Base-by-base conservation (phyloP, 2,113 vertebrate species). In the Bothrops jararaca region DNA sequence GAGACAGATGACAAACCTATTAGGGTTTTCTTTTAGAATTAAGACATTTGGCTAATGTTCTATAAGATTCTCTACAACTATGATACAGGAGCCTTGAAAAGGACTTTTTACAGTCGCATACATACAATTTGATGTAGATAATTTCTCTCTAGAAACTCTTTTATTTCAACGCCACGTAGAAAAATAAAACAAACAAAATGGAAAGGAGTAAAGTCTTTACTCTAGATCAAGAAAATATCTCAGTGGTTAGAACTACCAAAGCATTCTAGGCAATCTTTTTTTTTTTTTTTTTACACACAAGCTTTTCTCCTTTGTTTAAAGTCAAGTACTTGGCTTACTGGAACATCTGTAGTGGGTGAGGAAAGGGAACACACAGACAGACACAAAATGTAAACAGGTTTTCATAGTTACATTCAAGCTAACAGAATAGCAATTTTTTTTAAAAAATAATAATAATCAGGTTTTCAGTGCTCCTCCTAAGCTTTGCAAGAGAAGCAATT, bases 401-500 rank as follows among this genome's bases (percentile, higher is more conserved):
- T 52, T 87, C 48, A 1, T 92, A 95, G 89, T 93, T 88, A 94
- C 29, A 92, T 95, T 91, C 1, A 93, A 50, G 86, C 90, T 95
- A 95, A 90, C 95, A 90, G 93, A 96, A 91, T 94, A 96, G 95
- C 26, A 95, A 93, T 90, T 92, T 96, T 58, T 92, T 95, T 94
- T 91, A 92, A 69, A 69, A 69, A 69, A 58, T 26, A 95, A 56
- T 89, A 69, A 58, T 26, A 95, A 56, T 89, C 60, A 86, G 93
- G 96, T 89, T 96, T 96, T 96, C 96, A 97, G 95, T 97, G 94
- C 95, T 97, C 95, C 93, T 97, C 97, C 95, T 96, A 97, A 96
- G 95, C 89, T 95, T 97, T 96, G 94, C 92, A n/a, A 94, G 94
- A 48, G 60, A 96, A 42, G 93, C 93, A 90, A 94, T 96, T 42